Conservation (phyloP, 2,888 invertebrate species). For the Dynastes tityus region DNA sequence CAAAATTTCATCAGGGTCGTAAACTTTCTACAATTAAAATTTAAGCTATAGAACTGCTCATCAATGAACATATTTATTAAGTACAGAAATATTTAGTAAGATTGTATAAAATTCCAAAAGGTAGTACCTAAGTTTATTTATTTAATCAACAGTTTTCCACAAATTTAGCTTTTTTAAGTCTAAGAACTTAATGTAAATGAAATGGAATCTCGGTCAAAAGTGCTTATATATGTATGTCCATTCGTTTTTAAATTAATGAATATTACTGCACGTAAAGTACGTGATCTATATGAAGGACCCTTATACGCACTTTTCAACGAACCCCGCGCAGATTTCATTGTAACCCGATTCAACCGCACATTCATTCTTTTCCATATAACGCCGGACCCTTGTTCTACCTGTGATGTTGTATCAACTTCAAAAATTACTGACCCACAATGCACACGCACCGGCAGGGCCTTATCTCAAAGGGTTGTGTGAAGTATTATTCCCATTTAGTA, state of each 20-base stretch:
- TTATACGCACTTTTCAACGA: neutral
- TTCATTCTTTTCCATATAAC: conserved; percentile 42
- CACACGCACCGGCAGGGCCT: conserved; percentile 7
- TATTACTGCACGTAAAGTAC: too few relatives aligned
- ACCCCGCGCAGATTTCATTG: conserved; percentile 27
- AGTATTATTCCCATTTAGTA: conserved; percentile 46
- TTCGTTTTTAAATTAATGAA: neutral
- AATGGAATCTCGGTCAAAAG: too few relatives aligned
- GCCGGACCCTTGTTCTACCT: conserved; percentile 47
- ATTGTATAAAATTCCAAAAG: too few relatives aligned
- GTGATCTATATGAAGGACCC: neutral
- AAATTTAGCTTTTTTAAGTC: too few relatives aligned
- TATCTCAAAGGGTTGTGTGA: conserved; percentile 43
- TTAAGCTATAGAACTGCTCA: too few relatives aligned
- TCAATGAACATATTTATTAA: too few relatives aligned
- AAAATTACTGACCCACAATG: conserved; percentile 48
- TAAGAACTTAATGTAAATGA: too few relatives aligned
- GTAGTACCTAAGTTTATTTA: too few relatives aligned
- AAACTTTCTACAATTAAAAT: too few relatives aligned
- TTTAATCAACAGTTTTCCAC: too few relatives aligned
- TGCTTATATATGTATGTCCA: neutral
- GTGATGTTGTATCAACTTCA: conserved; percentile 51
- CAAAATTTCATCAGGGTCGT: too few relatives aligned
- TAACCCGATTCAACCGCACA: conserved; percentile 57
- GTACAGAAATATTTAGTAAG: too few relatives aligned